A percentile compares a stretch with the other conserved stretches of the same genome.
phyloP scores from a whole-genome alignment of 2,888 invertebrate genomes.

The Tortrix viridana region DNA sequence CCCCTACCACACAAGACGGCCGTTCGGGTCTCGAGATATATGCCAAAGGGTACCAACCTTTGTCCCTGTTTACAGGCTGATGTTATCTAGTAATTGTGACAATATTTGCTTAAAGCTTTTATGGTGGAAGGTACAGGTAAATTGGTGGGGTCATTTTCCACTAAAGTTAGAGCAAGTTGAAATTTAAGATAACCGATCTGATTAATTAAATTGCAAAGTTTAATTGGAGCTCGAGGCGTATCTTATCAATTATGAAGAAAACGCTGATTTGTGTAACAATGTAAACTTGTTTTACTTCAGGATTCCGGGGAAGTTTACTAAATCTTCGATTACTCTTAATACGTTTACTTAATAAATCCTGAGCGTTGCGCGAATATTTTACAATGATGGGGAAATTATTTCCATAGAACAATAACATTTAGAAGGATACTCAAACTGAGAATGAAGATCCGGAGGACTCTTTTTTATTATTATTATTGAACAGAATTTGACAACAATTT shows the following conservation, averaged over 20 bases:
- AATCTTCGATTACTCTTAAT: constrained; percentile 4
- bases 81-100: constrained; percentile 82
- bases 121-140: constrained; percentile 53
- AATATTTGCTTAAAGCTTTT: constrained; percentile 79
- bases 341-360: background rate
- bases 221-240: constrained; percentile 34
- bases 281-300: constrained; percentile 11
- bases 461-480: too few relatives aligned
- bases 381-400: too few relatives aligned
- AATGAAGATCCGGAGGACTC: too few relatives aligned
- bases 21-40: constrained; percentile 66
- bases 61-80: constrained; percentile 75
- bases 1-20: constrained; percentile 52
- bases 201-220: constrained; percentile 61
- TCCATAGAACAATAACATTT: too few relatives aligned
- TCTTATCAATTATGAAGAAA: constrained; percentile 26
- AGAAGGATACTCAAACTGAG: too few relatives aligned
- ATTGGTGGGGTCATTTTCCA: constrained; percentile 39
- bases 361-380: background rate
- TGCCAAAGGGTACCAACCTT: constrained; percentile 72
- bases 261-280: constrained; percentile 27
- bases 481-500: too few relatives aligned
- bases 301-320: background rate
- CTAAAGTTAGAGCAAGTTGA: constrained; percentile 43
- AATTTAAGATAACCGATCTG: constrained; percentile 38